Base-by-base conservation (phyloP, 92 coral and sea anemone genomes). In the Zoanthus sansibaricus region DNA sequence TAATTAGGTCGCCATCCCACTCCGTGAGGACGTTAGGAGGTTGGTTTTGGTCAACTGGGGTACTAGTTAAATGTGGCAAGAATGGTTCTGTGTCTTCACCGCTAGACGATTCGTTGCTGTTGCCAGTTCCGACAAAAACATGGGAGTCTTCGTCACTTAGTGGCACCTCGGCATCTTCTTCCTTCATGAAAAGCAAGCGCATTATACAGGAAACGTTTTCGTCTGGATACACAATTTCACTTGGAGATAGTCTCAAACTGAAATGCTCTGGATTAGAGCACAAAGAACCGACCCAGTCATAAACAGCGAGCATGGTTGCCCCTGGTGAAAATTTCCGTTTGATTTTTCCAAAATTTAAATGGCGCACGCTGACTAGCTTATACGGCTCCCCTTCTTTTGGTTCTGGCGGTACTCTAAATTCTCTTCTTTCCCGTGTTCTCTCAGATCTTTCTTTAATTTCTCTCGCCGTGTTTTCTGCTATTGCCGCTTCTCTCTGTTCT, bases 251-350 rank as follows among this genome's bases (percentile, higher is more conserved):
- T 8, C 12, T 54, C 25, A 75, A 75, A 32, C 25, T 61, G 82
- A 87, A 91, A 77, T 87, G 68, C 72, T 91, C 86, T 68, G 91
- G 93, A 42, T 61, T 21, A 14, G 78, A 31, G 17, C 72, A 68
- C 52, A 87, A 44, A 1, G 90, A 82, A 6, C 93, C 89, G 14
- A 87, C 75, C 93, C 91, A 91, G 46, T 91, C 90, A 68, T 87
- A 91, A 16, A 90, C 92, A 32, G 90, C 75, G 6, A 67, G 31
- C 25, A 77, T 64, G n/a, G 87, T 59, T 16, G 55, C 55, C 30
- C 61, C 46, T 12, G 84, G 77, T 5, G 25, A 8, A 79, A 90
- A 86, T 9, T 70, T 49, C 25, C 87, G 55, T 51, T 49, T 90
- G 17, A 83, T 55, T 21, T 56, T 68, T 86, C 90, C 92, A 64